Evolutionary conservation across 2,888 invertebrate species (phyloP), one percentile per base, ranked within the genome.

Genomic region (Athrips mouffetella): DNA sequence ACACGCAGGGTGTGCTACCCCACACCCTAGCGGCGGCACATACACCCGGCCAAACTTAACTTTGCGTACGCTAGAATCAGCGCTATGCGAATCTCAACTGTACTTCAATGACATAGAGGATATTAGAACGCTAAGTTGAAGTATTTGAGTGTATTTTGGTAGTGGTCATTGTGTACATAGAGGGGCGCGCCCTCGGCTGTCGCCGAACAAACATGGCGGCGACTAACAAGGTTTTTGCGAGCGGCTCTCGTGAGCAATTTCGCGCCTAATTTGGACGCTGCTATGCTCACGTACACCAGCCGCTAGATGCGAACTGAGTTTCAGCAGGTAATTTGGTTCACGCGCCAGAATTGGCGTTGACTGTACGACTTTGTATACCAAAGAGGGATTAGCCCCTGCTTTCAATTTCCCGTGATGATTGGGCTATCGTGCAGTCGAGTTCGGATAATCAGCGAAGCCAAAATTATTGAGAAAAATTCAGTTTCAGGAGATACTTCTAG

Each of bases 121-220:
- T 53, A 60, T 63, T 46, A 39, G 20, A 27, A 11, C 1, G 3
- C 1, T 11, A 21, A 25, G 23, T 7, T 21, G 31, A 16, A 49
- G 20, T 18, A 54, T 51, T 45, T 40, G 23, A 29, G 49, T 23
- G 50, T 37, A 48, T 25, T 15, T 44, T 42, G 46, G 57, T 56
- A 60, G 61, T 73, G 73, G 80, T 73, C 68, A 70, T 73, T 81
- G 79, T 85, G 80, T 86, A 85, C 74, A 86, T 85, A 84, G 83
- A 84, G 85, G 84, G 84, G 85, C 80, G 82, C 83, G 78, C 82
- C 85, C 81, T 74, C 71, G 66, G 45, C 78, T 83, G 86, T 85
- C 83, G 77, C 79, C 73, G 80, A 79, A 78, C 85, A 86, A 87
- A 87, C 73, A 87, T 87, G 87, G 87, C 87, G 76, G 76, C 76